Percentiles rank a stretch among this genome's conserved stretches.
These are phyloP conservation scores for Ceriagrion tenellum DNA, from an alignment of 2,888 invertebrate species.

Conservation along the genomic window DNA sequence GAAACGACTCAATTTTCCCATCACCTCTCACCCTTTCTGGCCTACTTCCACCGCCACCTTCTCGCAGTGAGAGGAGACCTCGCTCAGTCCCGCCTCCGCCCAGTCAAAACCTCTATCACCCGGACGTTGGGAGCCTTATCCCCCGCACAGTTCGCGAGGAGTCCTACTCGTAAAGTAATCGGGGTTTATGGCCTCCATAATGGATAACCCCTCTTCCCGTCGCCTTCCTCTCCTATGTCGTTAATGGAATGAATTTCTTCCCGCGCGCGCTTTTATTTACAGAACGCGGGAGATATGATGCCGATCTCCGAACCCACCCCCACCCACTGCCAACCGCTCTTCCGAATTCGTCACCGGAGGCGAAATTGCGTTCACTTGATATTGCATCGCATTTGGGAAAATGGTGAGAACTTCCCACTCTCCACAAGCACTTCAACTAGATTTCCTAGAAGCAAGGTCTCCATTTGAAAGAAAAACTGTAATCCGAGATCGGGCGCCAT, in stretches of 20 bases:
- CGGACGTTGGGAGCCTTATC: background rate
- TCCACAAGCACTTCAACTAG: too few relatives aligned
- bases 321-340: background rate
- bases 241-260: background rate
- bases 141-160: background rate
- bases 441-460: too few relatives aligned
- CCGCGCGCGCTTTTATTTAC: background rate
- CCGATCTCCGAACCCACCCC: background rate
- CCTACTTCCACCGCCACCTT: background rate
- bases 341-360: background rate
- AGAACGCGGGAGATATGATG: background rate
- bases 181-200: background rate
- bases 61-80: too few relatives aligned
- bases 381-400: background rate
- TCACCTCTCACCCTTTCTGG: background rate
- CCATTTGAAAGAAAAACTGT: too few relatives aligned
- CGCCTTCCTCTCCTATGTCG: background rate
- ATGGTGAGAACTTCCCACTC: too few relatives aligned
- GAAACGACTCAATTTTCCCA: constrained; percentile 38
- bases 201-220: background rate
- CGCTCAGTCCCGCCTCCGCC: background rate
- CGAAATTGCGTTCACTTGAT: background rate
- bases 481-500: too few relatives aligned
- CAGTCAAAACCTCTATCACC: background rate
- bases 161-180: constrained; percentile 8